Conservation (phyloP, 2,888 invertebrate species). For the Ophonus ardosiacus region DNA sequence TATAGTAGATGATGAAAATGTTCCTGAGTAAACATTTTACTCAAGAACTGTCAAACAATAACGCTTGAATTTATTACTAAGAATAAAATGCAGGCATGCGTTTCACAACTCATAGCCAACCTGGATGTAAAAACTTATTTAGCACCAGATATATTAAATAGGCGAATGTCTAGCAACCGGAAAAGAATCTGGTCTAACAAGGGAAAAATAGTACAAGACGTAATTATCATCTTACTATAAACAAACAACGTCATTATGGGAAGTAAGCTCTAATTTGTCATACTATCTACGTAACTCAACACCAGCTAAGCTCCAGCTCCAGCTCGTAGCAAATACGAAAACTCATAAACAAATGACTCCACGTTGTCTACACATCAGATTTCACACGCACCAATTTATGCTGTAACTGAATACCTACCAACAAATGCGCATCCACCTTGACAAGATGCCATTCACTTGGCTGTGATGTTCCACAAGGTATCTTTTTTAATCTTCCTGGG, state of each 20-base stretch:
- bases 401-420: conserved; percentile 41
- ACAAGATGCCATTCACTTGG: neutral
- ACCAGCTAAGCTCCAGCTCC: neutral
- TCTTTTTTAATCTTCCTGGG: no score
- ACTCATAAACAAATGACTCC: conserved; percentile 53
- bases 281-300: conserved; percentile 12
- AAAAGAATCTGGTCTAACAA: neutral
- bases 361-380: conserved; percentile 45
- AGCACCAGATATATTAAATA: no score
- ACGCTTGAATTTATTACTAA: no score
- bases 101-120: no score
- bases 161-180: no score
- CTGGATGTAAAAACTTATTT: no score
- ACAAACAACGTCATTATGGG: conserved; percentile 20
- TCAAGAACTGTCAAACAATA: no score
- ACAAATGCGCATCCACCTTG: conserved; percentile 8
- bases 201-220: neutral
- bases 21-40: no score
- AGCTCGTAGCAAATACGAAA: conserved; percentile 16
- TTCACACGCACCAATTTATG: conserved; percentile 52
- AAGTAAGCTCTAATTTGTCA: conserved; percentile 37
- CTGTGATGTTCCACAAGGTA: neutral
- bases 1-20: no score
- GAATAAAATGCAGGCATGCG: no score
- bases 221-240: conserved; percentile 7